These are phyloP conservation scores for Zele albiditarsus DNA, from an alignment of 2,888 invertebrate species.

Conservation along the genomic window DNA sequence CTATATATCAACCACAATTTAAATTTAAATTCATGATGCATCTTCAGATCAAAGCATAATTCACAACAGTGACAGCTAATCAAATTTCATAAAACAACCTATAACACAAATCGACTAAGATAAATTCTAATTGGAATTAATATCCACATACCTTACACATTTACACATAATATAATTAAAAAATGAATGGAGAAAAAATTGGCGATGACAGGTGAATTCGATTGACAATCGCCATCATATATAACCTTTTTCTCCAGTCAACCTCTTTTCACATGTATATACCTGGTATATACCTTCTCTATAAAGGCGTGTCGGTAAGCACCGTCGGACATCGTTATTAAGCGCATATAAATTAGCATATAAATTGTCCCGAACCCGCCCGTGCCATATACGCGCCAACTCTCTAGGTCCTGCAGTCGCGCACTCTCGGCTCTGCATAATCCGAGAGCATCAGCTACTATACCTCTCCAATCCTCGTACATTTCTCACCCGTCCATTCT, in stretches of 20 bases:
- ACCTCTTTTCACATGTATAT: neutral
- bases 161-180: neutral
- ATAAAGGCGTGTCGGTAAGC: constrained; percentile 70
- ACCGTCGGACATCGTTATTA: constrained; percentile 72
- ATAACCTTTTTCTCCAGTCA: neutral
- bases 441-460: constrained; percentile 53
- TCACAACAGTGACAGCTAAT: too few species aligned
- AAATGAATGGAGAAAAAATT: neutral
- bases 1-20: too few species aligned
- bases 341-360: constrained; percentile 73
- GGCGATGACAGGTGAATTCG: neutral
- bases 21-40: too few species aligned
- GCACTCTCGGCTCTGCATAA: constrained; percentile 63
- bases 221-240: neutral
- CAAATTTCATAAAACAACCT: too few species aligned
- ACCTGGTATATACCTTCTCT: constrained; percentile 36
- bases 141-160: neutral
- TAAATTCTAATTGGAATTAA: too few species aligned
- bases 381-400: constrained; percentile 44
- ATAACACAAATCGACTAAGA: too few species aligned
- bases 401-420: constrained; percentile 29
- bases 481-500: neutral
- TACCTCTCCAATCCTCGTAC: neutral
- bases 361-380: constrained; percentile 66
- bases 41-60: too few species aligned